Base-by-base conservation (phyloP, 2,888 invertebrate species). In the Zeuzera pyrina region DNA sequence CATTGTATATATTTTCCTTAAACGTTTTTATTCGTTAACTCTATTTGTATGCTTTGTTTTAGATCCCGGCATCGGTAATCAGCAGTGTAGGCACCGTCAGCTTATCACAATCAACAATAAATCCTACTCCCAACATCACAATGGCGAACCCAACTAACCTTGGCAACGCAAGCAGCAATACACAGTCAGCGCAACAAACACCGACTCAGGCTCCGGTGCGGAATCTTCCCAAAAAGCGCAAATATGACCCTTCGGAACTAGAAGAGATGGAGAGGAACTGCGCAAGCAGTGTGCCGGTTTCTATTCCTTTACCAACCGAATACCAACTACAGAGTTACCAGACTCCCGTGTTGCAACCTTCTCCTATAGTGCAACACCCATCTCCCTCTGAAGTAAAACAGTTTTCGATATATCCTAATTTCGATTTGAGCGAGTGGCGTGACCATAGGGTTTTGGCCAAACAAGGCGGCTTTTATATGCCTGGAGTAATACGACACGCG, bases 381-480 rank as follows among this genome's bases (percentile, higher is more conserved):
- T 86, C 88, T 1, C 85, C 86, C 22, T 65, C 77, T 11, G 88
- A 88, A 21, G 70, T 86, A 22, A 88, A 87, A 39, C 49, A 61
- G 2, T 76, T 62, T 45, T 48, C 55, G 15, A 62, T 60, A 43
- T 89, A 88, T 57, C 88, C 88, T 8, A 83, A 85, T 51, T 87
- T 97, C 44, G 95, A 97, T 81, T 86, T 97, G 49, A 91, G 90
- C 55, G 97, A 97, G 76, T 98, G 97, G 97, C 89, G 91, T 49
- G 93, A 94, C 59, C 95, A 96, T 66, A 86, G 97, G 51, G 94
- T 97, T 38, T 84, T 98, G 50, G 97, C 97, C 24, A 93, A 93
- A 65, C 89, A 91, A 58, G 89, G 91, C 43, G 89, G 89, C 38
- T 86, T 90, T 52, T 95, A 94, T 74, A 89, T 93, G 49, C 94